Evolutionary conservation across 2,888 invertebrate species (phyloP).

Genomic region (Epinotia bilunana): DNA sequence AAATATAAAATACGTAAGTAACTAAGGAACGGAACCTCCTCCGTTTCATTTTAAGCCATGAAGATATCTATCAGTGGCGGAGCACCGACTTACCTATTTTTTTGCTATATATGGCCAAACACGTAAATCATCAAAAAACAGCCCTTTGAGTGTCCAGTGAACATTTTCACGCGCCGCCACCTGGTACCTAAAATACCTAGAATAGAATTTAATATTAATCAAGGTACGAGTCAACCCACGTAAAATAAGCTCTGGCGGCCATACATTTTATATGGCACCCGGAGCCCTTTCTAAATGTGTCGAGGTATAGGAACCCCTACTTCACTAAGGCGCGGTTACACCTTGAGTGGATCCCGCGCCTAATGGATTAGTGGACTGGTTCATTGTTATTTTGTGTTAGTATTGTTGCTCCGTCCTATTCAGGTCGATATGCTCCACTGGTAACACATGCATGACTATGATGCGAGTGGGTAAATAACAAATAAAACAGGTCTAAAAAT

Average conservation of each 20-base stretch:
- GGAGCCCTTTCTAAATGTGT: no score
- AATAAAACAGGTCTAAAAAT: no score
- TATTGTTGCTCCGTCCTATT: background rate
- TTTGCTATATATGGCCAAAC: no score
- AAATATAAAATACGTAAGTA: background rate
- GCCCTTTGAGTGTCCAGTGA: no score
- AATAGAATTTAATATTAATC: background rate
- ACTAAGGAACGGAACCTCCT: background rate
- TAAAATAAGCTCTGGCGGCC: no score
- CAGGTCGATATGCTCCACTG: background rate
- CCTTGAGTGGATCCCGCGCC: background rate
- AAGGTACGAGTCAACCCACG: no score
- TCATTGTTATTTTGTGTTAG: background rate
- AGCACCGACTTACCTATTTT: no score
- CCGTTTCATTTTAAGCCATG: background rate
- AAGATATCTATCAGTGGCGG: background rate
- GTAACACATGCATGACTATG: background rate
- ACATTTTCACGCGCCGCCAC: no score
- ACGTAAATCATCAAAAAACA: no score
- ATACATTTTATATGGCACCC: no score
- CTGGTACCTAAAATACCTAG: background rate
- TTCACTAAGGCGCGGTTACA: constrained; percentile 3
- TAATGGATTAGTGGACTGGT: constrained; percentile 8
- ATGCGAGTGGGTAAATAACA: background rate
- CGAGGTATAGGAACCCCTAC: background rate